These are phyloP conservation scores for Phragmatobia fuliginosa DNA, from an alignment of 2,888 invertebrate genomes.

Conservation along the genomic window DNA sequence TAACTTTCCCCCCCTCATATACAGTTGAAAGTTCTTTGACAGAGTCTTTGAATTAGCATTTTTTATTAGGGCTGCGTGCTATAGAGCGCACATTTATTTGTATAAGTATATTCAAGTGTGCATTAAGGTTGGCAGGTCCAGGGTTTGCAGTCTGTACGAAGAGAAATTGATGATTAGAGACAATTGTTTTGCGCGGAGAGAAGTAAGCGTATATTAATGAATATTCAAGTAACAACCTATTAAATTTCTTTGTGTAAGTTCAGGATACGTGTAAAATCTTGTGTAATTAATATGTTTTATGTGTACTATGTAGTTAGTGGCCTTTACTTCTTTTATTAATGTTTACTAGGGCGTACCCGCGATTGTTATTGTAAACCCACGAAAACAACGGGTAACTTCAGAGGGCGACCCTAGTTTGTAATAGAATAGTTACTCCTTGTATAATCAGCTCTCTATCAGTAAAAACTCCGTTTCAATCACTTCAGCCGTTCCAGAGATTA, in stretches of 20 bases:
- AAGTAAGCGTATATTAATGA: slow-evolving; percentile 11
- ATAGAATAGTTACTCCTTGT: too few species aligned
- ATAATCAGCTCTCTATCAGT: too few species aligned
- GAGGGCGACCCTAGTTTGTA: too few species aligned
- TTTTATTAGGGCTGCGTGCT: slow-evolving; percentile 37
- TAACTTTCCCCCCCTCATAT: slow-evolving; percentile 23
- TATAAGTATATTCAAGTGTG: slow-evolving; percentile 63
- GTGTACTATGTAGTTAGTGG: too few species aligned
- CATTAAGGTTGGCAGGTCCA: slow-evolving; percentile 73
- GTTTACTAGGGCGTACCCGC: too few species aligned
- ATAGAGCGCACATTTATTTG: slow-evolving; percentile 60
- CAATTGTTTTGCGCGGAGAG: slow-evolving; percentile 43
- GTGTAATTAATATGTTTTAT: too few species aligned
- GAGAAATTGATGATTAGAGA: slow-evolving; percentile 54
- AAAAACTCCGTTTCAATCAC: too few species aligned
- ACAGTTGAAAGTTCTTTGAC: slow-evolving; percentile 29
- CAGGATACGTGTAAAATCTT: slow-evolving; percentile 19
- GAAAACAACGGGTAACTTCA: too few species aligned
- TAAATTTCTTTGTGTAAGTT: neutral
- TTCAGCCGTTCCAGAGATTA: too few species aligned
- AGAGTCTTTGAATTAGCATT: slow-evolving; percentile 8
- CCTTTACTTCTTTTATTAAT: neutral
- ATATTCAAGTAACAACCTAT: neutral
- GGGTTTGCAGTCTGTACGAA: slow-evolving; percentile 40
- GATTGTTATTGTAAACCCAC: too few species aligned